Conservation (phyloP, 2,113 vertebrate species). For the Rostratula benghalensis region DNA sequence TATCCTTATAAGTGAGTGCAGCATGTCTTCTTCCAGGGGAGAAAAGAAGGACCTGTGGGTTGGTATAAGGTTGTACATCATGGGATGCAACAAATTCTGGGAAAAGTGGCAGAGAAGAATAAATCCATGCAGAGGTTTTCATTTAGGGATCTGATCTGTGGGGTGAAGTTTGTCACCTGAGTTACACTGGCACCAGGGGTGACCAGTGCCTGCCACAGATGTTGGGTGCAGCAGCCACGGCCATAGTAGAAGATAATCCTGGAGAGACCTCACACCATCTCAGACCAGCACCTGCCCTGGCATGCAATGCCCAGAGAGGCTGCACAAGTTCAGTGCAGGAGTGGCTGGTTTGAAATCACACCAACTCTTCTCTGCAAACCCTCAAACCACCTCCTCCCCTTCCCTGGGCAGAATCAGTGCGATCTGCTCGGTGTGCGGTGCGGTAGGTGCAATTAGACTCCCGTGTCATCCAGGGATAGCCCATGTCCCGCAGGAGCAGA, state of each 20-base stretch:
- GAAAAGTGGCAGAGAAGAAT: not conserved
- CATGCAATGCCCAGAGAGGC: accelerated
- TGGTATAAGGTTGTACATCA: not conserved
- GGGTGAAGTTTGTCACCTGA: not conserved
- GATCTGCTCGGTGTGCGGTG: accelerated
- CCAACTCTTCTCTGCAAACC: not conserved
- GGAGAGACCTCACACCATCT: not conserved
- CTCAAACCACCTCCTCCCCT: not conserved
- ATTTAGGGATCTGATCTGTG: not conserved
- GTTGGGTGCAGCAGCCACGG: not conserved
- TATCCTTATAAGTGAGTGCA: not conserved
- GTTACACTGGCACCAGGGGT: accelerated
- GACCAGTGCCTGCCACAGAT: accelerated
- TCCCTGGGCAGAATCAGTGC: accelerated
- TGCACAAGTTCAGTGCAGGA: accelerated
- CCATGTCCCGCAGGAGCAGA: accelerated
- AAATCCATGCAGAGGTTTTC: not conserved
- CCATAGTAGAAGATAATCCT: not conserved
- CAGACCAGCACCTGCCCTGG: not conserved
- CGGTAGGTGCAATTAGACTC: not conserved
- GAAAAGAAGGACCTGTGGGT: not conserved
- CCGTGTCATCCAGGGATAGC: not conserved
- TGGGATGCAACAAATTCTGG: not conserved
- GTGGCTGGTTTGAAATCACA: not conserved
- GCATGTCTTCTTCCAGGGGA: not conserved